A percentile compares a stretch with the other conserved stretches of the same genome.
Conservation (phyloP, 1,140 invertebrate genomes). For the Lithobius niger region DNA sequence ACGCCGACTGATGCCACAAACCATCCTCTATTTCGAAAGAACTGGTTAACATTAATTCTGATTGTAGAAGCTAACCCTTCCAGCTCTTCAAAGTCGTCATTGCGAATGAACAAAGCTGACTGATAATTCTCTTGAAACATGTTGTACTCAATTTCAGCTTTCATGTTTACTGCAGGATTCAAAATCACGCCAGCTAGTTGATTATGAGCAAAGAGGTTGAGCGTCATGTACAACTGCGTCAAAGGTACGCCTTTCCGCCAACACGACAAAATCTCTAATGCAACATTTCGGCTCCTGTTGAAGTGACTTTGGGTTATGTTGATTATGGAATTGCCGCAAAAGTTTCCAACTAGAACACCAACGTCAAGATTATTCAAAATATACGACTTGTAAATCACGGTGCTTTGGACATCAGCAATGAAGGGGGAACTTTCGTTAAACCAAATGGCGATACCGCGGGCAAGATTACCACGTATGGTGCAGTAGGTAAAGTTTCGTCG, state of each 20-base stretch:
- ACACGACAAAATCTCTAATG: constrained; percentile 12
- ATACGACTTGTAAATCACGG: constrained; percentile 70
- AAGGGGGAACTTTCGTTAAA: constrained; percentile 75
- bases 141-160: constrained; percentile 70
- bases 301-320: constrained; percentile 65
- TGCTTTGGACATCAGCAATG: constrained; percentile 63
- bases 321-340: constrained; percentile 42
- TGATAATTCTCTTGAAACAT: constrained; percentile 64
- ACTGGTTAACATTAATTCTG: constrained; percentile 73
- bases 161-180: constrained; percentile 68
- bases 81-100: constrained; percentile 55
- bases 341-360: constrained; percentile 57
- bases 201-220: constrained; percentile 68
- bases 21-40: constrained; percentile 67
- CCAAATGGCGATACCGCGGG: constrained; percentile 74
- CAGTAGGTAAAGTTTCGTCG: constrained; percentile 72
- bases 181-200: constrained; percentile 59
- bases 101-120: constrained; percentile 75
- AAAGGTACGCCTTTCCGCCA: constrained; percentile 11
- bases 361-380: constrained; percentile 68
- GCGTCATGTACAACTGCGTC: constrained; percentile 59
- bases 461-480: constrained; percentile 52
- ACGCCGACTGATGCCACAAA: constrained; percentile 80
- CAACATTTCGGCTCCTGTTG: neutral
- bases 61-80: constrained; percentile 53